phyloP scores from a whole-genome alignment of 2,888 invertebrate genomes.

The Adela reaumurella region DNA sequence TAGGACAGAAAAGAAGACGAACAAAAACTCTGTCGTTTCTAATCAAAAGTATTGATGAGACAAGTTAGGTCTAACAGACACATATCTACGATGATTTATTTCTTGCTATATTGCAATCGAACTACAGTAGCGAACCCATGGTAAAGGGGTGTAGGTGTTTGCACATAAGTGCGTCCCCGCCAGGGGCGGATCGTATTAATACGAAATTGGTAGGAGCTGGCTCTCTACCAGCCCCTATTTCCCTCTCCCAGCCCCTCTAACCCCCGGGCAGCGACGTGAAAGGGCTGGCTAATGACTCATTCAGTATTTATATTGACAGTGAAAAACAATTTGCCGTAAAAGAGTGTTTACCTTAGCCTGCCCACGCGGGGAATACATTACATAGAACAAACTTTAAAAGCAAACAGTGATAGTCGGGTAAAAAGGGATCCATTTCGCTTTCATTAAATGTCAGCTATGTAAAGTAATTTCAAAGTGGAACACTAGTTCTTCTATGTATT shows the following conservation, averaged over 20 bases:
- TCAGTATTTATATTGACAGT: conserved; percentile 33
- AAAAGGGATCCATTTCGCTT: no score
- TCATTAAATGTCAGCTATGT: no score
- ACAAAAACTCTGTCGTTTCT: no score
- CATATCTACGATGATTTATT: no score
- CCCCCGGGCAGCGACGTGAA: not conserved
- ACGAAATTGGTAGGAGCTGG: not conserved
- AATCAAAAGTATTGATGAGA: no score
- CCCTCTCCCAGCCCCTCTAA: not conserved
- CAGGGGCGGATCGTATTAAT: not conserved
- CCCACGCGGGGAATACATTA: not conserved
- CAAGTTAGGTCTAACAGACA: no score
- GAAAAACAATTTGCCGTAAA: conserved; percentile 15
- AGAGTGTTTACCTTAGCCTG: not conserved
- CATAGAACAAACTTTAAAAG: not conserved
- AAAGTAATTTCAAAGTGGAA: no score
- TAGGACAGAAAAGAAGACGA: no score
- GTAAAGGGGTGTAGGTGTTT: not conserved
- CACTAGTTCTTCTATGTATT: no score
- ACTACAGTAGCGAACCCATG: not conserved
- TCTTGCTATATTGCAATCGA: no score
- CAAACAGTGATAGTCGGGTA: no score
- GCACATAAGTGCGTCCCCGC: not conserved
- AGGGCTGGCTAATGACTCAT: conserved; percentile 6
- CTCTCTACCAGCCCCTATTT: no score